Conservation (phyloP, 2,888 invertebrate species). For the Phyllotreta cruciferae region DNA sequence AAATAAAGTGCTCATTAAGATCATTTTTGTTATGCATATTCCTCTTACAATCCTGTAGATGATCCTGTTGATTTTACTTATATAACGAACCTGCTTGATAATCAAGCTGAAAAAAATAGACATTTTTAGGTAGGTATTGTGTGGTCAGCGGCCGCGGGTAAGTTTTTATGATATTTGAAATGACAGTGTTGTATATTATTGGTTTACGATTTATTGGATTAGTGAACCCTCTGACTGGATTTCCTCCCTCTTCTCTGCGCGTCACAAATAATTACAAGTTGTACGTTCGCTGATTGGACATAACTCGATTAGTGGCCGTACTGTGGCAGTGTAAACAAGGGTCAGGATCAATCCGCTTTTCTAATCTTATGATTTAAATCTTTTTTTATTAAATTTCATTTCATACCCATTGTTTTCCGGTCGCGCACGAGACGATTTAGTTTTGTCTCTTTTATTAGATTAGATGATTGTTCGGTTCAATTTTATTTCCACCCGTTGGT, state of each 20-base stretch:
- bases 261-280: conserved; percentile 59
- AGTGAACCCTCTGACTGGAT: conserved; percentile 41
- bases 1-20: conserved; percentile 22
- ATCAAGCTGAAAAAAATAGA: not conserved
- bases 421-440: conserved; percentile 1
- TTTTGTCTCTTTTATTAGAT: conserved; percentile 4
- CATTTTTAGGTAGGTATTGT: not conserved
- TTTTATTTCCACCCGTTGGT: no score
- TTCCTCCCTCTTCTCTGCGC: conserved; percentile 46
- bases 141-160: conserved; percentile 1
- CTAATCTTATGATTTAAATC: conserved; percentile 47
- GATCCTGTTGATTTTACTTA: no score
- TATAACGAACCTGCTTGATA: no score
- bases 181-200: conserved; percentile 54
- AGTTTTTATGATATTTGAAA: conserved; percentile 48
- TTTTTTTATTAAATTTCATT: conserved; percentile 42
- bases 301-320: conserved; percentile 59
- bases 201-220: conserved; percentile 56
- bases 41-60: not conserved
- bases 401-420: conserved; percentile 38
- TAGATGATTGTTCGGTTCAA: not conserved
- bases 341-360: conserved; percentile 50
- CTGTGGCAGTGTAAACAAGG: conserved; percentile 59
- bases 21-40: not conserved
- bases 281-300: conserved; percentile 58